phyloP scores from a whole-genome alignment of 2,113 vertebrate genomes.

The Excalfactoria chinensis region DNA sequence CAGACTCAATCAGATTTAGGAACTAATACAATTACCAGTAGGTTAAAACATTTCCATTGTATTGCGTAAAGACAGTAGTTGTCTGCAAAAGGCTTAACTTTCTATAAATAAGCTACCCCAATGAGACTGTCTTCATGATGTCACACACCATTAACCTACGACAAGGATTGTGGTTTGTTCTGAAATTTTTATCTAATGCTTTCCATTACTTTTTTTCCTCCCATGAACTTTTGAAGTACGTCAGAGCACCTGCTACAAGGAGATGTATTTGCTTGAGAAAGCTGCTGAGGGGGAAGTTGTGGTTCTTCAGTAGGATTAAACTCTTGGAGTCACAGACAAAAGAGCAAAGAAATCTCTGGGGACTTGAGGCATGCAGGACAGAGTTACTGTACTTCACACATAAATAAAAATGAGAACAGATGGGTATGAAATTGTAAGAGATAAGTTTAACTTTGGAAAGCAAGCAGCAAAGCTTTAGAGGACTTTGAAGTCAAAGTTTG shows the following conservation, averaged over 20 bases:
- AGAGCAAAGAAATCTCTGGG: neutral
- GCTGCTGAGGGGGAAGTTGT: neutral
- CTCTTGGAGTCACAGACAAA: neutral
- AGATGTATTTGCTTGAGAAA: neutral
- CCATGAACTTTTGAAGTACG: neutral
- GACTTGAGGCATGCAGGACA: neutral
- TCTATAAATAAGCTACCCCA: neutral
- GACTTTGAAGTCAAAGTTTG: conserved; percentile 16
- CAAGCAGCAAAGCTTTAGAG: neutral
- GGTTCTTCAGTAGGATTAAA: neutral
- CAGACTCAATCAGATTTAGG: conserved; percentile 43
- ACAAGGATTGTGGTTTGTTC: neutral
- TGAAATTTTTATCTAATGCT: neutral
- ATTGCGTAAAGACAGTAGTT: neutral
- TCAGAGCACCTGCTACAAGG: neutral
- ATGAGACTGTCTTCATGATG: neutral
- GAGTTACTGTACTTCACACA: neutral
- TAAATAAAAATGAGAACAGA: neutral
- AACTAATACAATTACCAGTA: conserved; percentile 42
- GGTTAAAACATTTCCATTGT: conserved; percentile 30
- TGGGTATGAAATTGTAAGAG: neutral
- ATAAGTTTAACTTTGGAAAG: neutral
- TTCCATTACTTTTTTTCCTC: neutral
- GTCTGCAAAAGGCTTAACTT: neutral
- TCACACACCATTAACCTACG: too few relatives aligned